Evolutionary conservation across 2,113 vertebrate genomes (phyloP), one percentile per base, ranked within the genome.

Genomic region (Agelaius phoeniceus): DNA sequence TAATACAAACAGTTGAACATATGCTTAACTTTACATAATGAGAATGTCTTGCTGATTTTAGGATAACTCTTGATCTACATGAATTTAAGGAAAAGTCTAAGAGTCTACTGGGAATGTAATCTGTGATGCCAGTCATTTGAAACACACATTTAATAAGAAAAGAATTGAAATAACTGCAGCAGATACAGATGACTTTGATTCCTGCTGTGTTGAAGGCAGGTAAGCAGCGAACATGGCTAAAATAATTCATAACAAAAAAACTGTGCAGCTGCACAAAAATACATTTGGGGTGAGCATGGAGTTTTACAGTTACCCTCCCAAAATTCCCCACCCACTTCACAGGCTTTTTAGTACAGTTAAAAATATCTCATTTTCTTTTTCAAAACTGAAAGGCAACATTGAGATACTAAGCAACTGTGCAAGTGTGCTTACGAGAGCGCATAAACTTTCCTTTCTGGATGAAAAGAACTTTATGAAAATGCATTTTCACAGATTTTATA

Each of bases 1-100:
- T 90, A 93, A 72, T 61, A 48, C 41, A 87, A 94, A 89, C 66
- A 87, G 46, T 84, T 88, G 62, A 94, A 58, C 28, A 62, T 95
- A 79, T 30, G 31, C 65, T 92, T 95, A 96, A 84, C 82, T 96
- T 95, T 96, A 84, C 83, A 90, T 92, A 93, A 86, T 73, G 54
- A 87, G 48, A 89, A 77, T 62, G 62, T 91, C 86, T 88, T 90
- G 65, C 73, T 87, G 83, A 93, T 95, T 95, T 95, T 93, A 87
- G 80, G 72, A 84, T 94, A 85, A 65, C 54, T 90, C 62, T 75
- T 0, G 0, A 78, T 81, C 73, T 87, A 65, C 66, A 86, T 89
- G 58, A 93, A 93, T 76, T 83, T 94, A 92, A 93, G 28, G 46
- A 90, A 57, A 93, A 92, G 8, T 51, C 73, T 75, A 58, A 57